phyloP scores from a whole-genome alignment of 2,797 vertebrate species.

The Acridotheres tristis region DNA sequence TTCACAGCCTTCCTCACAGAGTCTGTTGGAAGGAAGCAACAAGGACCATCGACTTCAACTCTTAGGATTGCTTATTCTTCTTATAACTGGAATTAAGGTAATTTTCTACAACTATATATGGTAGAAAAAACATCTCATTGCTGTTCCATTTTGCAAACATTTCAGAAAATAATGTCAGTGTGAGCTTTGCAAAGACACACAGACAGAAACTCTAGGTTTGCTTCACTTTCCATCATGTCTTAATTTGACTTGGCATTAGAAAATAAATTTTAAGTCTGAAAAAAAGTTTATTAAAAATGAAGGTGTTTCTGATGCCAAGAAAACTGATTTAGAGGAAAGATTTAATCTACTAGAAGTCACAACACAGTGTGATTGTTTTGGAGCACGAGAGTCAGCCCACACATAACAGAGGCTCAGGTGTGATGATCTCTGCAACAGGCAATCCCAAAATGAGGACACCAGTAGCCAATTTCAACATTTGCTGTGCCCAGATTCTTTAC shows the following conservation, averaged over 20 bases:
- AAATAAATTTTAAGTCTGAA: not conserved
- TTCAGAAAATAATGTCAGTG: not conserved
- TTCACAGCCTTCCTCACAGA: not conserved
- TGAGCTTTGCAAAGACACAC: not conserved
- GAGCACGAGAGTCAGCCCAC: not conserved
- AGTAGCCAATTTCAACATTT: not conserved
- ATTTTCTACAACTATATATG: not conserved
- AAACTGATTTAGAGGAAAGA: not conserved
- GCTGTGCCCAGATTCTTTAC: not conserved
- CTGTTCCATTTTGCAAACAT: not conserved
- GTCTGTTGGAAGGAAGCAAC: not conserved
- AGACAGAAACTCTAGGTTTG: not conserved
- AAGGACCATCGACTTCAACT: accelerated
- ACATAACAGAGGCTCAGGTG: not conserved
- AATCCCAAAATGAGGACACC: not conserved
- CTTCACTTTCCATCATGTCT: not conserved
- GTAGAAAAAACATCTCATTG: not conserved
- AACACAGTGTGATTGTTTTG: not conserved
- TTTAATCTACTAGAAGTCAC: not conserved
- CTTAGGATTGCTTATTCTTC: not conserved
- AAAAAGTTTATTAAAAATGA: not conserved
- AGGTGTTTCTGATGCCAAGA: not conserved
- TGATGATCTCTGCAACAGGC: not conserved
- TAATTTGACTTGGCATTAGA: not conserved
- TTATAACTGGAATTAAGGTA: not conserved